phyloP scores from a whole-genome alignment of 2,888 invertebrate genomes.

The Gerosis bhagava region DNA sequence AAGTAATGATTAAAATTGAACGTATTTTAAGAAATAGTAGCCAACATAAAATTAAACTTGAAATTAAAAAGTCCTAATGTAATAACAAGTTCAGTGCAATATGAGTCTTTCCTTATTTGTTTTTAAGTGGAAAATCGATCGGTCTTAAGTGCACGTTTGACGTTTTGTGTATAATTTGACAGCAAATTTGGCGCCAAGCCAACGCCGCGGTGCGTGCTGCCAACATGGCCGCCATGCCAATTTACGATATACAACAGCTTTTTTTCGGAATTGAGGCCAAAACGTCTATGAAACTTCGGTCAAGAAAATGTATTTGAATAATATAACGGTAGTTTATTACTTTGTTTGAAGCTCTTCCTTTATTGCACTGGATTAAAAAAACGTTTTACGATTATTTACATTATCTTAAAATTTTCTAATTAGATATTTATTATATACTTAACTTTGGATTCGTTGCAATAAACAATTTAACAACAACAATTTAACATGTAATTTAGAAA shows the following conservation, averaged over 20 bases:
- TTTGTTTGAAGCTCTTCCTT: no score
- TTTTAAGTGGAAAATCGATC: conserved; percentile 36
- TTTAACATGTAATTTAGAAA: no score
- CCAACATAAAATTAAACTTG: conserved; percentile 4
- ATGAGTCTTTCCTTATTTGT: conserved; percentile 4
- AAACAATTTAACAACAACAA: no score
- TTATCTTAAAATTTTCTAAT: no score
- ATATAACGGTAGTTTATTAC: background rate
- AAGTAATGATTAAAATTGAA: conserved; percentile 16
- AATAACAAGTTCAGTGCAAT: conserved; percentile 12
- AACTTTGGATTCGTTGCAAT: no score
- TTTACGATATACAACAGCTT: conserved; percentile 38
- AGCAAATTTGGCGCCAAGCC: conserved; percentile 43
- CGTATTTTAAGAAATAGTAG: conserved; percentile 6
- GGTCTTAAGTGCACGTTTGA: conserved; percentile 28
- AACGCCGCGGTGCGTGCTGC: conserved; percentile 34
- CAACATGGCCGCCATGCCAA: conserved; percentile 38
- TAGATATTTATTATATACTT: no score
- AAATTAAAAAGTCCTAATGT: conserved; percentile 14
- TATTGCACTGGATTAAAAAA: no score
- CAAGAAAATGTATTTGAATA: background rate
- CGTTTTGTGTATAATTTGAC: conserved; percentile 34
- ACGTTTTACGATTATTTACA: no score
- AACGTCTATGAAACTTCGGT: conserved; percentile 21
- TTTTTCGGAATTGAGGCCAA: conserved; percentile 42